Evolutionary conservation across 2,888 invertebrate species (phyloP), one percentile per base, ranked within the genome.

Genomic region (Apantesis nais): DNA sequence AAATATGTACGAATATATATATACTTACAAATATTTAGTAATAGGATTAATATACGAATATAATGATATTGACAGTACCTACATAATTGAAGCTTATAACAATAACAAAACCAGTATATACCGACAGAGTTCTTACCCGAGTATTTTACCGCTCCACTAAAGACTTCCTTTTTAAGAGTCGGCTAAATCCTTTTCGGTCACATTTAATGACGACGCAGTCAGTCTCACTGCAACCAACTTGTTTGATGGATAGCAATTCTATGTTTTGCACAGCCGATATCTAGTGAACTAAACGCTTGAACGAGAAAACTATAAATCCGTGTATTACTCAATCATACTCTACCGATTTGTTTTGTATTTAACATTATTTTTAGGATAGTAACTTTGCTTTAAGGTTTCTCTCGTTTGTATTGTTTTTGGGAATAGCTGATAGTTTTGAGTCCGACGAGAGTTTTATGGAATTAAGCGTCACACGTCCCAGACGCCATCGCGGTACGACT

Each of bases 181-280:
- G 86, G 85, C 88, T 86, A 92, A 92, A 91, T 89, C 93, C 92
- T 92, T 92, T 92, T 93, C 80, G 90, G 93, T 93, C 91, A 88
- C 88, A 90, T 93, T 93, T 93, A 93, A 93, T 92, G 92, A 92
- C 91, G 91, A 86, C 82, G 86, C 83, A 88, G 88, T 86, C 89
- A 85, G 85, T 85, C 85, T 83, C 80, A 83, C 81, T 83, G 85
- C 85, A 84, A 84, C 83, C 83, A 86, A 88, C 88, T 88, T 83
- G 91, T 90, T 92, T 92, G 92, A 92, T 91, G 89, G 89, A 93
- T 92, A 87, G 87, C 82, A 84, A 88, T 86, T 84, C 82, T 87
- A 90, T 89, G 88, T 90, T 87, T 88, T 86, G 85, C 86, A 79
- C 82, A 75, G 79, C 80, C 78, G 85, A 87, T 90, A 88, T 89